Percentiles rank a stretch among this genome's conserved stretches.
Evolutionary conservation across 2,888 invertebrate species (phyloP).

Genomic region (Parascotia fuliginaria): DNA sequence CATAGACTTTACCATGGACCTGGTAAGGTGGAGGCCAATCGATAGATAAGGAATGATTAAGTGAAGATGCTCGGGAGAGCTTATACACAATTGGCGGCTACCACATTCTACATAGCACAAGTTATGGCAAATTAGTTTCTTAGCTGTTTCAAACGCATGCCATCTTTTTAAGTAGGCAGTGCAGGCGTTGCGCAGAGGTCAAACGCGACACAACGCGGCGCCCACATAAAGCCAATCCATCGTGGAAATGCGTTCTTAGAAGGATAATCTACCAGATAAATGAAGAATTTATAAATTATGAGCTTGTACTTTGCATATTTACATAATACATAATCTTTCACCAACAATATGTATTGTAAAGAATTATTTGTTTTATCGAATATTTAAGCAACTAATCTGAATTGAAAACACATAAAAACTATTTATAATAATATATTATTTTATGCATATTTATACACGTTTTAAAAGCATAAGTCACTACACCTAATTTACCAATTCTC

Average conservation of each 20-base stretch:
- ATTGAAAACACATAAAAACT: slow-evolving; percentile 28
- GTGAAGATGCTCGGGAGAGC: no score
- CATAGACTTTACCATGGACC: no score
- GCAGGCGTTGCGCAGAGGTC: no score
- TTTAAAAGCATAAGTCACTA: slow-evolving; percentile 31
- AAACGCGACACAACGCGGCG: background rate
- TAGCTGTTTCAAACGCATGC: no score
- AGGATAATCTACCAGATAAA: background rate
- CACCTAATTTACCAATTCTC: slow-evolving; percentile 32
- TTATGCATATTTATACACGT: slow-evolving; percentile 31
- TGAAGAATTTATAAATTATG: background rate
- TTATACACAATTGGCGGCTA: no score
- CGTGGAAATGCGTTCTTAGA: background rate
- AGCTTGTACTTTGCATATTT: slow-evolving; percentile 4
- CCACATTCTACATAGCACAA: no score
- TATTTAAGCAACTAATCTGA: slow-evolving; percentile 28
- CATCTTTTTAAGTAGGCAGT: no score
- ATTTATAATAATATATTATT: slow-evolving; percentile 22
- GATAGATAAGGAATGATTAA: no score
- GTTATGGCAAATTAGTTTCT: no score
- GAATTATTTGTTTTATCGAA: slow-evolving; percentile 17
- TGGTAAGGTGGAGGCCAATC: no score
- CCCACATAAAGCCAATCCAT: background rate
- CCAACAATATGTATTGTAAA: slow-evolving; percentile 4
- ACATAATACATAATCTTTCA: background rate